Conservation (phyloP, 2,797 vertebrate genomes). For the Todus mexicanus region DNA sequence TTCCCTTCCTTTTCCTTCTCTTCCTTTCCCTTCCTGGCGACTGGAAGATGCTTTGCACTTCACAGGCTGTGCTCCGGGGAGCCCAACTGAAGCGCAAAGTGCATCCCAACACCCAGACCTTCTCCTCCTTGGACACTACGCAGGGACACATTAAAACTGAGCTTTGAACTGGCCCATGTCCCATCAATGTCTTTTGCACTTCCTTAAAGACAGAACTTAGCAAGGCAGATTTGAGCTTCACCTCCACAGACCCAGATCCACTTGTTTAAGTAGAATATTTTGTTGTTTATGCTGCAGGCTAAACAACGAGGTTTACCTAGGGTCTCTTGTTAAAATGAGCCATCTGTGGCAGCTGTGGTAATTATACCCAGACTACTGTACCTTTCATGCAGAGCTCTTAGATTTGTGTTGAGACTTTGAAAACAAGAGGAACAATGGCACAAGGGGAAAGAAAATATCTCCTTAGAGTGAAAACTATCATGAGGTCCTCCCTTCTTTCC, state of each 20-base stretch:
- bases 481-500: conserved; percentile 1
- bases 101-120: background rate
- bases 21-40: background rate
- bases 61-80: background rate
- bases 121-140: background rate
- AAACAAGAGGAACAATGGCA: conserved; percentile 60
- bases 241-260: conserved; percentile 60
- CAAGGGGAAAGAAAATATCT: conserved; percentile 59
- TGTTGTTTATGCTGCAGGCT: conserved; percentile 80
- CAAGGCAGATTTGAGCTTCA: conserved; percentile 59
- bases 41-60: background rate
- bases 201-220: conserved; percentile 59
- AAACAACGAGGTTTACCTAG: conserved; percentile 73
- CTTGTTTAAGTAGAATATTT: conserved; percentile 73
- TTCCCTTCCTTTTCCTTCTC: background rate
- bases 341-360: conserved; percentile 74
- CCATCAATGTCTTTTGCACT: background rate
- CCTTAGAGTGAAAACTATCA: conserved; percentile 35
- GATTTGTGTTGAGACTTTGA: conserved; percentile 66
- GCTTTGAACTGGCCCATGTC: conserved; percentile 23
- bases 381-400: conserved; percentile 71
- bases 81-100: background rate
- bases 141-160: background rate
- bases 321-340: conserved; percentile 77
- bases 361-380: conserved; percentile 72